Conservation (phyloP, 1,140 invertebrate species). For the Drosophila parabipectinata region DNA sequence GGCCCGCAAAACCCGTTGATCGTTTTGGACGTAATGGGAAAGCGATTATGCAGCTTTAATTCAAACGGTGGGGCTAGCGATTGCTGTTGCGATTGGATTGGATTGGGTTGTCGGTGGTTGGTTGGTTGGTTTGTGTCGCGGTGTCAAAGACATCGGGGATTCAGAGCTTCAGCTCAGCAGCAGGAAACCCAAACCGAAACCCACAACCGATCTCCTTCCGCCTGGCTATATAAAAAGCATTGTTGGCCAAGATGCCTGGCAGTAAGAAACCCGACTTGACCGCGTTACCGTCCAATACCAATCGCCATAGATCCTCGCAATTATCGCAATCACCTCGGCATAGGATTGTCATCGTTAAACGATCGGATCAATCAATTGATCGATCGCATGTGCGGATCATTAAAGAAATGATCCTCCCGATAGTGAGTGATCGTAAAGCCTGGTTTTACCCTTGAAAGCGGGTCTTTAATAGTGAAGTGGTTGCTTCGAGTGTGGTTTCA, state of each 20-base stretch:
- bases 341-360: conserved; percentile 13
- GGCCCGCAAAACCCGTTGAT: conserved; percentile 64
- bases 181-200: conserved; percentile 65
- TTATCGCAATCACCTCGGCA: conserved; percentile 11
- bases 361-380: conserved; percentile 45
- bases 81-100: conserved; percentile 23
- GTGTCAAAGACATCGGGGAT: conserved; percentile 57
- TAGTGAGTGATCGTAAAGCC: conserved; percentile 47
- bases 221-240: conserved; percentile 78
- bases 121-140: conserved; percentile 48
- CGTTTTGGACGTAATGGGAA: conserved; percentile 70
- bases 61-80: conserved; percentile 34
- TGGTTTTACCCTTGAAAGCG: conserved; percentile 5
- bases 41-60: conserved; percentile 76
- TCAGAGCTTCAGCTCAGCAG: conserved; percentile 45
- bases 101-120: conserved; percentile 11
- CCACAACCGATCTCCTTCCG: conserved; percentile 63
- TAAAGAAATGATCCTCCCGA: conserved; percentile 31
- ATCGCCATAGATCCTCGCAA: conserved; percentile 13
- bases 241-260: conserved; percentile 56
- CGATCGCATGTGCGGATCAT: conserved; percentile 35
- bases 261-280: conserved; percentile 70
- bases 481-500: not conserved
- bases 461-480: conserved; percentile 1
- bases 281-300: conserved; percentile 53